Conservation (phyloP, 1,140 invertebrate species). For the Hyles vespertilio region DNA sequence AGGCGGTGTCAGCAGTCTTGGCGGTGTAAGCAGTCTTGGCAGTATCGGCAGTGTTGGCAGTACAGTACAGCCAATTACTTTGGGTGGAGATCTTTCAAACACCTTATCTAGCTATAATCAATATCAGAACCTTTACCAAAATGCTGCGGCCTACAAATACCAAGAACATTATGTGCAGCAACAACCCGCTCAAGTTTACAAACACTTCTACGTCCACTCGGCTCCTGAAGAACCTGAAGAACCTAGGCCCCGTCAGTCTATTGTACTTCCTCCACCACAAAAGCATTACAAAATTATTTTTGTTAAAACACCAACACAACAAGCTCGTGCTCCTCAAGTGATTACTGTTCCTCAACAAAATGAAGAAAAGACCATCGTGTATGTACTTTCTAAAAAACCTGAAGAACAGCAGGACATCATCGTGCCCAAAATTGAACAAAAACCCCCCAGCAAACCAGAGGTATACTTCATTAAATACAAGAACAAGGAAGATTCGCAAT, state of each 20-base stretch:
- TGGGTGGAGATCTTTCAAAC: background rate
- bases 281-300: conserved; percentile 89
- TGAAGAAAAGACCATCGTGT: conserved; percentile 90
- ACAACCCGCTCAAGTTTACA: conserved; percentile 57
- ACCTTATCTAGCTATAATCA: conserved; percentile 1
- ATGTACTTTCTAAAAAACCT: conserved; percentile 88
- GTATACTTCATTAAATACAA: conserved; percentile 68
- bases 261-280: conserved; percentile 58
- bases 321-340: conserved; percentile 59
- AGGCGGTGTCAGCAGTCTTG: no score
- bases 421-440: conserved; percentile 77
- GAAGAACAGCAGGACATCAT: conserved; percentile 83
- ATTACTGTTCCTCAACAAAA: conserved; percentile 69
- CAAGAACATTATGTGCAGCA: conserved; percentile 46
- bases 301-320: conserved; percentile 82
- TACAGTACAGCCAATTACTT: background rate
- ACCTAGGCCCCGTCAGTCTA: conserved; percentile 37
- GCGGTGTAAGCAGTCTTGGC: no score
- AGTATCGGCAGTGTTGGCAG: no score
- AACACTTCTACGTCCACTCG: conserved; percentile 63
- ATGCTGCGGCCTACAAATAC: conserved; percentile 32
- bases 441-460: conserved; percentile 59
- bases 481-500: conserved; percentile 55
- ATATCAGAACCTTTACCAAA: conserved; percentile 27
- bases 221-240: conserved; percentile 63